phyloP scores from a whole-genome alignment of 2,888 invertebrate genomes.

The Gymnosoma rotundatum region DNA sequence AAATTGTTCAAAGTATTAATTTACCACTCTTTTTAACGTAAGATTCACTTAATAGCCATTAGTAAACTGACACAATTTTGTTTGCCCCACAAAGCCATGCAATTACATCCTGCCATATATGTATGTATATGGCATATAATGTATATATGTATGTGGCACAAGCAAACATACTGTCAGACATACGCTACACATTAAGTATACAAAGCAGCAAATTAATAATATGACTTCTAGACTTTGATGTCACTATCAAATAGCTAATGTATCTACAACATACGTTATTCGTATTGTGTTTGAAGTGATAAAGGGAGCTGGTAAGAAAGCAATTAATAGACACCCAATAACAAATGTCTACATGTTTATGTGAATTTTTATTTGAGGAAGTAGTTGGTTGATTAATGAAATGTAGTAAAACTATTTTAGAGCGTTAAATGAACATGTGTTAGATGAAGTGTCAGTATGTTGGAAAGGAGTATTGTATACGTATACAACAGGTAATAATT shows the following conservation, averaged over 20 bases:
- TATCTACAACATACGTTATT: background rate
- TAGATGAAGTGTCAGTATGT: too few relatives aligned
- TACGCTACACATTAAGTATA: background rate
- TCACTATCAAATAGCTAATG: conserved; percentile 17
- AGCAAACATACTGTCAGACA: background rate
- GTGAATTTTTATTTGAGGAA: too few relatives aligned
- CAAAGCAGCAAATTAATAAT: conserved; percentile 27
- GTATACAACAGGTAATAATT: too few relatives aligned
- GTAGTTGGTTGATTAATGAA: too few relatives aligned
- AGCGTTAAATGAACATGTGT: too few relatives aligned
- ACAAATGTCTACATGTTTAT: background rate
- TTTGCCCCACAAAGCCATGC: background rate
- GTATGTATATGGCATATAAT: background rate
- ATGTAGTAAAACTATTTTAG: too few relatives aligned
- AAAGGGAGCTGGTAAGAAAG: conserved; percentile 44
- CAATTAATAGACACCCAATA: conserved; percentile 21
- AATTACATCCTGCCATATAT: background rate
- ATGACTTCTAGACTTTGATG: conserved; percentile 26
- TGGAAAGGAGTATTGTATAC: too few relatives aligned
- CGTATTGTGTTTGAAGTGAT: conserved; percentile 11
- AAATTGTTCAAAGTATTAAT: conserved; percentile 22
- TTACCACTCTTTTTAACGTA: conserved; percentile 53
- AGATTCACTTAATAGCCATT: conserved; percentile 64
- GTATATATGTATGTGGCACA: background rate
- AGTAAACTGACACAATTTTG: conserved; percentile 61